phyloP scores from a whole-genome alignment of 2,888 invertebrate genomes.

The Lepidocyrtoides sp. region DNA sequence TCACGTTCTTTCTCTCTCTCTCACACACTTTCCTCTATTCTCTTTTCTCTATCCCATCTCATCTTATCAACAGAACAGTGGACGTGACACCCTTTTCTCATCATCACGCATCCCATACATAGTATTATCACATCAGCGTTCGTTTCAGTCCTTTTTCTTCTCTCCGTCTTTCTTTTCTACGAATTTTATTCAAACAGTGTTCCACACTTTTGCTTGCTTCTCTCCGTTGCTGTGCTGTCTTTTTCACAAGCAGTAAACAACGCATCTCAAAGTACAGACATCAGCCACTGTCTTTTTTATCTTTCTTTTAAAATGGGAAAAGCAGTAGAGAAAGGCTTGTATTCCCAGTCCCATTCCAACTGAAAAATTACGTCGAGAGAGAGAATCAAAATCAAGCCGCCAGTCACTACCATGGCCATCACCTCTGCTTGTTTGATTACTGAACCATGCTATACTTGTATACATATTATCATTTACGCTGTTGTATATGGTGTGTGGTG shows the following conservation, averaged over 20 bases:
- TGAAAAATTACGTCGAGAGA: slow-evolving; percentile 21
- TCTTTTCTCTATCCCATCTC: slow-evolving; percentile 74
- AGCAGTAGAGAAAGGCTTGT: slow-evolving; percentile 23
- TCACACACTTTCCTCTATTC: too few relatives aligned
- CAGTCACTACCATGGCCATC: not conserved
- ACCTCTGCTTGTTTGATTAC: slow-evolving; percentile 54
- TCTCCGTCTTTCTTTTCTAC: slow-evolving; percentile 7
- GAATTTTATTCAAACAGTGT: slow-evolving; percentile 67
- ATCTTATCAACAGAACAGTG: slow-evolving; percentile 74
- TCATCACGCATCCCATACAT: slow-evolving; percentile 67
- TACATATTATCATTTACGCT: not conserved
- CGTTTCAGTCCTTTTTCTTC: slow-evolving; percentile 1
- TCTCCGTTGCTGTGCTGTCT: not conserved
- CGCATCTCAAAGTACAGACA: not conserved
- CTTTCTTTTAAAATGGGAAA: slow-evolving; percentile 46
- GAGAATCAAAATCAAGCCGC: slow-evolving; percentile 26
- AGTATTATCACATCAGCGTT: slow-evolving; percentile 49
- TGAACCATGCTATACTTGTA: slow-evolving; percentile 8
- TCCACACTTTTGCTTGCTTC: slow-evolving; percentile 6
- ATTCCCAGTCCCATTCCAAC: slow-evolving; percentile 30
- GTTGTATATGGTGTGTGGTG: not conserved
- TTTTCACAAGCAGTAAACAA: slow-evolving; percentile 37
- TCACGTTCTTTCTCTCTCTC: slow-evolving; percentile 58
- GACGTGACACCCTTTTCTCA: slow-evolving; percentile 78
- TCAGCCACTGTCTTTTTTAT: slow-evolving; percentile 28